These are phyloP conservation scores for Dascillus cervinus DNA, from an alignment of 2,888 invertebrate genomes.

Conservation along the genomic window DNA sequence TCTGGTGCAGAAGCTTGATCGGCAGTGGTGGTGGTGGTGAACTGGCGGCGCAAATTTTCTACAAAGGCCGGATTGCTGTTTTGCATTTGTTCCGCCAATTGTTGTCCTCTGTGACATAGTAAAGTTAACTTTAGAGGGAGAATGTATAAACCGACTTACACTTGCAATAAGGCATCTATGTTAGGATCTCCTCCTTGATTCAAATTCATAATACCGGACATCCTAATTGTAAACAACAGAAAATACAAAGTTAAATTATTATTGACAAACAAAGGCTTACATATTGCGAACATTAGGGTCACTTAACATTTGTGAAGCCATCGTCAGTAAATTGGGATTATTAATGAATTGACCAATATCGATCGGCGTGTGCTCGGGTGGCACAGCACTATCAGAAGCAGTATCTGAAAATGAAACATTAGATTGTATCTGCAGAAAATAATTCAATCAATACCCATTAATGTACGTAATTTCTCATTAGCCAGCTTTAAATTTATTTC, in stretches of 20 bases:
- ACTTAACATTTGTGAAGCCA: slow-evolving; percentile 78
- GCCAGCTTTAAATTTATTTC: slow-evolving; percentile 78
- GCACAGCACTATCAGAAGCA: background rate
- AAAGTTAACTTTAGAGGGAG: background rate
- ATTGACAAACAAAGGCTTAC: slow-evolving; percentile 27
- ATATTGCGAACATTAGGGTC: slow-evolving; percentile 78
- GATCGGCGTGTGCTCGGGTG: slow-evolving; percentile 23
- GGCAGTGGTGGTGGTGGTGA: too few relatives aligned
- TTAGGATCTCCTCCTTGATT: slow-evolving; percentile 29
- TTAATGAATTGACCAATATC: slow-evolving; percentile 62
- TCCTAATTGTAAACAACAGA: slow-evolving; percentile 24
- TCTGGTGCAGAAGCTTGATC: too few relatives aligned
- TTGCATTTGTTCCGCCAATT: slow-evolving; percentile 75
- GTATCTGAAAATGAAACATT: background rate
- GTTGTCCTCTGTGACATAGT: slow-evolving; percentile 52
- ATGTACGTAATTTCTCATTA: slow-evolving; percentile 54
- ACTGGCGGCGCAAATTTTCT: slow-evolving; percentile 56
- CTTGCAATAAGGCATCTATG: slow-evolving; percentile 34
- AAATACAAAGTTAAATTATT: slow-evolving; percentile 5
- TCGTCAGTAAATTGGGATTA: slow-evolving; percentile 75
- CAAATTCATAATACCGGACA: slow-evolving; percentile 36
- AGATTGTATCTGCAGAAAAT: too few relatives aligned
- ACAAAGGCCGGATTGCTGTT: slow-evolving; percentile 75
- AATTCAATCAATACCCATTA: too few relatives aligned
- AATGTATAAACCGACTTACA: slow-evolving; percentile 23